phyloP scores from a whole-genome alignment of 2,797 vertebrate species.

The Macropus fuliginosus region DNA sequence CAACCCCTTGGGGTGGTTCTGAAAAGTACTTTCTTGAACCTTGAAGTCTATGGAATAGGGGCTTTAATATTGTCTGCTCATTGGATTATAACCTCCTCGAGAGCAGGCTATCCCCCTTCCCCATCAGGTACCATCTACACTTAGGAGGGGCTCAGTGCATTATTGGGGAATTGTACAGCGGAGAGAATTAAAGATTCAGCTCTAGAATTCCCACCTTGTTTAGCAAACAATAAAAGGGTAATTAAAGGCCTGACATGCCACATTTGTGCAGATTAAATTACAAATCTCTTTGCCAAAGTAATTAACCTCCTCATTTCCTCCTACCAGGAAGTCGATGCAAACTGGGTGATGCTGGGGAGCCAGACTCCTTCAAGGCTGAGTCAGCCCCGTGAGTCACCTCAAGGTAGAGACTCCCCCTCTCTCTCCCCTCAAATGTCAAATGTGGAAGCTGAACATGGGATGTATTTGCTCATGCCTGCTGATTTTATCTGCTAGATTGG shows the following conservation, averaged over 20 bases:
- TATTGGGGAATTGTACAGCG: neutral
- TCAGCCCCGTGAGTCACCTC: neutral
- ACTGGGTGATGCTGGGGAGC: neutral
- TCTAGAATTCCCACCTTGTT: slow-evolving; percentile 15
- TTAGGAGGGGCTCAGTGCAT: neutral
- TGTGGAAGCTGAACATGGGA: neutral
- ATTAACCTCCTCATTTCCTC: slow-evolving; percentile 27
- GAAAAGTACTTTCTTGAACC: neutral
- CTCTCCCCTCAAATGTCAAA: neutral
- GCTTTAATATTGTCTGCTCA: neutral
- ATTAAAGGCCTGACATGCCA: neutral
- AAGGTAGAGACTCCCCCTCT: too few species aligned
- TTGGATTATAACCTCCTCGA: neutral
- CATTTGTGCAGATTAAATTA: slow-evolving; percentile 1
- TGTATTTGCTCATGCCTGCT: neutral
- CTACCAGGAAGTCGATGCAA: neutral
- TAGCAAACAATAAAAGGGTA: slow-evolving; percentile 31
- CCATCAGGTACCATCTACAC: neutral
- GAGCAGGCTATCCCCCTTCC: neutral
- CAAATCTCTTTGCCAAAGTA: slow-evolving; percentile 36
- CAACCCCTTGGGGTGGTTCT: neutral
- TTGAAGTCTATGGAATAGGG: neutral
- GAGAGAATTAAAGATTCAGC: neutral
- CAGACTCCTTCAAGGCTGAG: neutral
- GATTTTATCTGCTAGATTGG: neutral